A percentile compares a stretch with the other conserved stretches of the same genome.
phyloP scores from a whole-genome alignment of 2,888 invertebrate genomes.

The Drosophila diplacantha region DNA sequence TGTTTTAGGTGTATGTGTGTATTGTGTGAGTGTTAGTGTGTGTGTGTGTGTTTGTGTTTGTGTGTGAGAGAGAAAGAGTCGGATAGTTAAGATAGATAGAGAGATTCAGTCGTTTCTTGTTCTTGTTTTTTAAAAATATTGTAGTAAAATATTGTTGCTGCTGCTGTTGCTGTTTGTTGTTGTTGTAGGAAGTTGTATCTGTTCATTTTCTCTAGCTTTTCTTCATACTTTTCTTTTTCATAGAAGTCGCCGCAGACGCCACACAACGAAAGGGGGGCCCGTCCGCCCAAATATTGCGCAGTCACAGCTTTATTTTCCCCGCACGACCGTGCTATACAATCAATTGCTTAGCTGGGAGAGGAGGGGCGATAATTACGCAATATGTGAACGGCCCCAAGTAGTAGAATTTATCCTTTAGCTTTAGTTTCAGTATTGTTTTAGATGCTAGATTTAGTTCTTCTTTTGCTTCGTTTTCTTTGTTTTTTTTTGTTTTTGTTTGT shows the following conservation, averaged over 20 bases:
- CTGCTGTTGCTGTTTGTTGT: conserved; percentile 39
- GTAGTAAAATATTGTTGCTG: conserved; percentile 63
- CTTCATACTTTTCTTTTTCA: not conserved
- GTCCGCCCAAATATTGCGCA: conserved; percentile 1
- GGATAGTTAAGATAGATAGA: conserved; percentile 38
- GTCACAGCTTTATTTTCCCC: not conserved
- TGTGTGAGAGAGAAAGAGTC: conserved; percentile 34
- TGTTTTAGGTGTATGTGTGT: conserved; percentile 14
- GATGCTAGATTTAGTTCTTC: conserved; percentile 31
- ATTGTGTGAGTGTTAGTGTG: conserved; percentile 22
- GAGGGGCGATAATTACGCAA: not conserved
- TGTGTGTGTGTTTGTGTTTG: conserved; percentile 14
- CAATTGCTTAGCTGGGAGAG: not conserved
- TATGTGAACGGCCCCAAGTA: conserved; percentile 32
- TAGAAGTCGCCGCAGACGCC: conserved; percentile 61
- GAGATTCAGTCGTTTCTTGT: conserved; percentile 47
- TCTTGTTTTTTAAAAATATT: conserved; percentile 57
- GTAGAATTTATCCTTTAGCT: conserved; percentile 31
- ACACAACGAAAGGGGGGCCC: conserved; percentile 55
- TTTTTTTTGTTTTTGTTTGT: conserved; percentile 8
- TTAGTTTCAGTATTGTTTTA: conserved; percentile 23
- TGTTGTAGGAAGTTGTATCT: conserved; percentile 46
- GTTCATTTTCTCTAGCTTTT: conserved; percentile 19
- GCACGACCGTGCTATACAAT: not conserved
- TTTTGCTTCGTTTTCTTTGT: conserved; percentile 9